Evolutionary conservation across 1,140 invertebrate species (phyloP), one percentile per base, ranked within the genome.

Genomic region (Zaprionus capensis): DNA sequence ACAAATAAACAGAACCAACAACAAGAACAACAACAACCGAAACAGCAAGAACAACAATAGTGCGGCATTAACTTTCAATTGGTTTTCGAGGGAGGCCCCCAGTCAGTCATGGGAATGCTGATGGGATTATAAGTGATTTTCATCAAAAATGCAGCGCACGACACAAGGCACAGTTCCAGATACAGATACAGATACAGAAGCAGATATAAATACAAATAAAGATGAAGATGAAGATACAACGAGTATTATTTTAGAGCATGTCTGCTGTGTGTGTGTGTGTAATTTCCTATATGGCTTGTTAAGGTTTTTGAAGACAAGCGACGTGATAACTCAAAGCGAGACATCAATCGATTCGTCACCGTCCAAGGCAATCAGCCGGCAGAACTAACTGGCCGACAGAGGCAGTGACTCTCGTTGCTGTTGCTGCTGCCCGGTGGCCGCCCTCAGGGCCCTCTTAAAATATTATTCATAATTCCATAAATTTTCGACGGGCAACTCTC

Each of bases 401-500:
- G 41, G 15, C 41, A 46, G 41, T 17, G 41, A 46, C 57, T 51
- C 59, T 73, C 64, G 22, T 53, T 63, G 61, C 36, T 36, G 51
- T 15, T 44, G 58, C 36, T 38, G 61, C 69, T 65, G 76, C 71
- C 80, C 71, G 76, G 79, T 80, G 82, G 78, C 78, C 82, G 75
- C 75, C 79, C 76, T 78, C 71, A 67, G 76, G 82, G 82, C 67
- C 74, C 70, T 82, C 81, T 88, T 88, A 81, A 87, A 84, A 87
- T 88, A 87, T 87, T 87, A 87, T 87, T 87, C 83, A 88, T 88
- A 87, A 87, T 87, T 87, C 83, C 83, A 87, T 87, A 88, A 87
- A 87, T 87, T 87, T 75, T 88, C 88, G 78, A 66, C 66, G 36
- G 80, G 49, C 68, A 71, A 46, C 41, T 46, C 31, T 34, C 9